Evolutionary conservation across 1,140 invertebrate species (phyloP), one percentile per base, ranked within the genome.

Genomic region (Magallana ariakensis): DNA sequence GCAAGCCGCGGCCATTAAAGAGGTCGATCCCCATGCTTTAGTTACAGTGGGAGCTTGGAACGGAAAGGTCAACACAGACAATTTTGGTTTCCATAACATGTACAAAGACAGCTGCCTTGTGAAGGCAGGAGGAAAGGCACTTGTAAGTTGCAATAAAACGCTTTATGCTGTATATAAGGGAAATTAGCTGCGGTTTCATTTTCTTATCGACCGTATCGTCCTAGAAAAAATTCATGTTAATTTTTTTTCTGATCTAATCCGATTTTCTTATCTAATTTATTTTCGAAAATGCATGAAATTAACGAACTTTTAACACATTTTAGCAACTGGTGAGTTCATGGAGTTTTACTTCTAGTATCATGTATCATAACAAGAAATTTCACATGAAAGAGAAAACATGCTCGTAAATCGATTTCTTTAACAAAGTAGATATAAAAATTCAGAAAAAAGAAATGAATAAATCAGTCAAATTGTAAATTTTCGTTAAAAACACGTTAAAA

Each of bases 11-110:
- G 94, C 94, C 1, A 94, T 95, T 53, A 92, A 93, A n/a, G 83
- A 87, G n/a, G 89, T 91, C 0, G 94, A 95, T 88, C 90, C 93
- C 0, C 90, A 91, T 10, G 93, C 93, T 16, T 90, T 95, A 83
- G 94, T 95, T 1, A 95, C 94, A 0, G 89, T 95, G 0, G 94
- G 94, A 8, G 92, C 94, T 22, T 95, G 94, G 94, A 93, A 91
- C 88, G 86, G 91, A 16, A 92, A 91, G 86, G 89, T 93, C 0
- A 93, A 95, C 86, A 93, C 93, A 9, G 94, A 94, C 87, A 89
- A 90, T 2, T 94, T 94, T 86, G 93, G 92, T 53, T 92, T 91
- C 33, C 89, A 92, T 87, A 95, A 95, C 87, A 91, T 93, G 86
- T 95, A 94, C 90, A 92, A 91, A 15, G 94, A 95, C 88, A 87